These are phyloP conservation scores for Thereva unica DNA, from an alignment of 2,888 invertebrate species.

Conservation along the genomic window DNA sequence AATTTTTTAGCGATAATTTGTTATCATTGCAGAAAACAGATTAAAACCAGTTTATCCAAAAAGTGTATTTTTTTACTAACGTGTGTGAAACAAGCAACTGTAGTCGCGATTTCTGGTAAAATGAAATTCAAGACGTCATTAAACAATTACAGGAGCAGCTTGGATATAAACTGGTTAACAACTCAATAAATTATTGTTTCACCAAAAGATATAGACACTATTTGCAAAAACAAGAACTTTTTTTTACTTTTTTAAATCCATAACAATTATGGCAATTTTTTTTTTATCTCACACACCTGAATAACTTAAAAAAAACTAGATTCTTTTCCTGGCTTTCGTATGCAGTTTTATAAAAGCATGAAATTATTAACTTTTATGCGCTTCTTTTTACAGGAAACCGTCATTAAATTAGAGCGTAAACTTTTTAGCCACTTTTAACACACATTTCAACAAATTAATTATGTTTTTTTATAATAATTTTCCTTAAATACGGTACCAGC, in stretches of 20 bases:
- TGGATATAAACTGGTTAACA: background rate
- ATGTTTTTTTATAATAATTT: conserved; percentile 33
- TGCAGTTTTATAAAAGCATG: background rate
- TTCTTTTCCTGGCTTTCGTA: conserved; percentile 8
- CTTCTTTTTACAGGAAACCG: too few species aligned
- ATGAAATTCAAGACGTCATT: conserved; percentile 8
- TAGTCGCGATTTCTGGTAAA: conserved; percentile 2
- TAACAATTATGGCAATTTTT: conserved; percentile 11
- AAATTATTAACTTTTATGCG: too few species aligned
- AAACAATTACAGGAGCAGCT: background rate
- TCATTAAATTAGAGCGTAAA: conserved; percentile 21
- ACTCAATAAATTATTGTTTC: too few species aligned
- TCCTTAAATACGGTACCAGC: conserved; percentile 32
- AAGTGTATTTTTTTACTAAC: background rate
- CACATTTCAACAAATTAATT: conserved; percentile 35
- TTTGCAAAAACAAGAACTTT: background rate
- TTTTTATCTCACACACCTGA: conserved; percentile 26
- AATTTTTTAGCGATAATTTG: conserved; percentile 11
- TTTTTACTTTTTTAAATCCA: conserved; percentile 2
- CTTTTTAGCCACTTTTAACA: conserved; percentile 28
- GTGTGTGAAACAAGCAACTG: conserved; percentile 7
- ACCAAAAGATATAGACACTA: too few species aligned
- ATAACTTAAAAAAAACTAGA: conserved; percentile 16
- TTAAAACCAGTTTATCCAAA: conserved; percentile 31
- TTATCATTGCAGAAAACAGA: conserved; percentile 29